Conservation (phyloP, 2,113 vertebrate species). For the Clarias macrocephalus region DNA sequence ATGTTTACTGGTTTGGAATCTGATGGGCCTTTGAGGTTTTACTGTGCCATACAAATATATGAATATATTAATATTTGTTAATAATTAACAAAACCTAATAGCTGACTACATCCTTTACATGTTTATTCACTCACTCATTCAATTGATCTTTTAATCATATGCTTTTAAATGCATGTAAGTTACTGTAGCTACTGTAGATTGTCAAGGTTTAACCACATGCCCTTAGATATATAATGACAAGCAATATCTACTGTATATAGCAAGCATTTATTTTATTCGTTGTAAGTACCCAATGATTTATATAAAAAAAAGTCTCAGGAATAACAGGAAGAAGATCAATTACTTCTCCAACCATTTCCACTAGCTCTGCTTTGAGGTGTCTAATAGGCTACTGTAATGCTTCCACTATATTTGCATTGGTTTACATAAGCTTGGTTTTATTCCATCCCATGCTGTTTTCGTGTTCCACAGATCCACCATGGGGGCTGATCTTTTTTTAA, state of each 20-base stretch:
- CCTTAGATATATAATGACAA: neutral
- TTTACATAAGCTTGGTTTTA: constrained; percentile 26
- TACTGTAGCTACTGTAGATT: neutral
- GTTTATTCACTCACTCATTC: neutral
- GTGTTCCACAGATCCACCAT: constrained; percentile 2
- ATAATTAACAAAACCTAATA: too few relatives aligned
- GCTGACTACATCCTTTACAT: too few relatives aligned
- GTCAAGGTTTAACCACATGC: neutral
- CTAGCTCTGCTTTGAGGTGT: neutral
- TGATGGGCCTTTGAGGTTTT: too few relatives aligned
- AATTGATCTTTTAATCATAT: neutral
- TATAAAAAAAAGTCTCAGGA: neutral
- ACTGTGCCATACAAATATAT: too few relatives aligned
- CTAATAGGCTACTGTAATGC: constrained; percentile 16
- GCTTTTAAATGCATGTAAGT: neutral
- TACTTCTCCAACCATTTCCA: neutral
- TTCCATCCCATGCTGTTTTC: constrained; percentile 24
- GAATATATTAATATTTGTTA: too few relatives aligned
- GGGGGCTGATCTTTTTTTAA: constrained; percentile 24
- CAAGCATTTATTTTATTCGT: neutral
- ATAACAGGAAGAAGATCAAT: neutral
- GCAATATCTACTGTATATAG: neutral
- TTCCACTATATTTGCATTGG: constrained; percentile 25
- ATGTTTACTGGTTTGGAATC: too few relatives aligned
- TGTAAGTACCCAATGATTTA: neutral